Conservation (phyloP, 2,113 vertebrate genomes). For the Ceyx margarethae region DNA sequence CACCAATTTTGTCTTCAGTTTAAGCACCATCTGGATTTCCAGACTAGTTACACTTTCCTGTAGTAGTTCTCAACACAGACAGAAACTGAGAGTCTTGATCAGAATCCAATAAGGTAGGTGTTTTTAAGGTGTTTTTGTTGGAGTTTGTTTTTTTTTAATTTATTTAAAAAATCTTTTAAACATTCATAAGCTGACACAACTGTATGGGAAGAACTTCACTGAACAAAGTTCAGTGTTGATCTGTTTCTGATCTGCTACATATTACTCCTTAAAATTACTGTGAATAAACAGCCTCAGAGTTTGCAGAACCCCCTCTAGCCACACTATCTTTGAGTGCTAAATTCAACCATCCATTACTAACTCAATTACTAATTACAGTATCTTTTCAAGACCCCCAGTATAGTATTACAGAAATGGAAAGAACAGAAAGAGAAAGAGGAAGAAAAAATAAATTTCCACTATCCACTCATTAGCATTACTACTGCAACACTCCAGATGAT, state of each 20-base stretch:
- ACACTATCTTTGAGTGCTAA: neutral
- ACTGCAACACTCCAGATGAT: neutral
- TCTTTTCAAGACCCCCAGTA: neutral
- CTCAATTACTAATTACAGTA: neutral
- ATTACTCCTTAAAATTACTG: neutral
- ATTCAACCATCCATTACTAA: neutral
- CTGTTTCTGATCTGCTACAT: neutral
- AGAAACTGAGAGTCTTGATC: neutral
- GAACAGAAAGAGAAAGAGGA: neutral
- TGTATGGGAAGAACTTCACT: neutral
- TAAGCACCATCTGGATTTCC: neutral
- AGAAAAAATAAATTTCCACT: neutral
- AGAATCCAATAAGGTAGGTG: fast-evolving
- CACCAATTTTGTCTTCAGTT: fast-evolving
- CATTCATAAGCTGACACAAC: neutral
- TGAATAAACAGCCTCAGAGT: neutral
- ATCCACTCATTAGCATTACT: neutral
- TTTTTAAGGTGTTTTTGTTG: fast-evolving
- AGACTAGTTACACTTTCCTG: neutral
- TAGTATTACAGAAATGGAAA: neutral
- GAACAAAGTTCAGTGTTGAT: too few species aligned
- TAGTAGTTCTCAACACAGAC: too few species aligned
- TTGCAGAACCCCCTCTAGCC: neutral
- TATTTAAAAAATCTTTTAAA: neutral
- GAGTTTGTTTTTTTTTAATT: neutral